A percentile compares a stretch with the other conserved stretches of the same genome.
These are phyloP conservation scores for Drosophila punjabiensis DNA, from an alignment of 1,140 invertebrate species.

Conservation along the genomic window DNA sequence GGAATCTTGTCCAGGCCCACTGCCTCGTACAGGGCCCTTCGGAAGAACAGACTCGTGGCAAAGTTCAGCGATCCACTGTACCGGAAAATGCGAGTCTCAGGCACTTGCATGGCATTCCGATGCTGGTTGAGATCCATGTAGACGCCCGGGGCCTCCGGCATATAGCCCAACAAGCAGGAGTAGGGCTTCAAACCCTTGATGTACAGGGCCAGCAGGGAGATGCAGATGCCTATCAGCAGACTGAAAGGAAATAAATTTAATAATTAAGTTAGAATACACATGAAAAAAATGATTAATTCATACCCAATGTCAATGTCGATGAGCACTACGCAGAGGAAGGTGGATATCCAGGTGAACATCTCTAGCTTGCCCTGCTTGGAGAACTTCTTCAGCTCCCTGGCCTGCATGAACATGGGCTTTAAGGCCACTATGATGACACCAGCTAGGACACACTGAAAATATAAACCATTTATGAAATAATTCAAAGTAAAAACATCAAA, in stretches of 20 bases:
- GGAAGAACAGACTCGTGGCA: constrained; percentile 75
- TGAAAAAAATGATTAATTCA: not conserved
- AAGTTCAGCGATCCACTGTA: constrained; percentile 83
- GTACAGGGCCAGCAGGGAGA: constrained; percentile 74
- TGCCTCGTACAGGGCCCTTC: constrained; percentile 63
- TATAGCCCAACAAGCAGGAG: constrained; percentile 67
- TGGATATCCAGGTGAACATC: constrained; percentile 94
- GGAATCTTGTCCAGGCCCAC: constrained; percentile 61
- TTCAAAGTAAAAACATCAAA: not conserved
- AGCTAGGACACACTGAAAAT: constrained; percentile 88
- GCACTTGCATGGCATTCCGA: constrained; percentile 72
- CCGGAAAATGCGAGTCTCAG: constrained; percentile 77
- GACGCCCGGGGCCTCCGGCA: constrained; percentile 72
- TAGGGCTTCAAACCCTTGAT: constrained; percentile 82
- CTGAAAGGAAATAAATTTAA: constrained; percentile 29
- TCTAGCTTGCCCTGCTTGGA: constrained; percentile 93
- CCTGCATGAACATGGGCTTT: constrained; percentile 95
- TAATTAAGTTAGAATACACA: not conserved
- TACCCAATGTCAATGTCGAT: constrained; percentile 93
- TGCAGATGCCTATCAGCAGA: constrained; percentile 71
- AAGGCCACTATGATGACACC: constrained; percentile 96
- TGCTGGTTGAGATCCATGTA: constrained; percentile 82
- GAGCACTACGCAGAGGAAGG: constrained; percentile 92
- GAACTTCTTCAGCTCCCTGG: constrained; percentile 90
- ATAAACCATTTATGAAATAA: not conserved